A percentile compares a stretch with the other conserved stretches of the same genome.
Evolutionary conservation across 2,797 vertebrate species (phyloP).

Genomic region (Podarcis lilfordi): DNA sequence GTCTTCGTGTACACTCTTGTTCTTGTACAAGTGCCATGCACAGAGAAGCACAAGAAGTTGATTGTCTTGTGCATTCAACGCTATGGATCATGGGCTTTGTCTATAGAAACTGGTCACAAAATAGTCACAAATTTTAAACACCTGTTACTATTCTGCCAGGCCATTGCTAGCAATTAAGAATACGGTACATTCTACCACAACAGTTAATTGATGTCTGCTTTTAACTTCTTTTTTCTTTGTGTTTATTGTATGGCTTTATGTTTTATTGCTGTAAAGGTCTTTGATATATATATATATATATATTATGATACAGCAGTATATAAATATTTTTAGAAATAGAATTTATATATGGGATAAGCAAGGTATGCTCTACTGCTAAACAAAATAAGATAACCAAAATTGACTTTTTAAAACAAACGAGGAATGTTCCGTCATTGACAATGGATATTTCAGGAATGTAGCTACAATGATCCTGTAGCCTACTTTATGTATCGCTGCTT

Average conservation of each 20-base stretch:
- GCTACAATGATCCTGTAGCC: not conserved
- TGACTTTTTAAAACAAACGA: not conserved
- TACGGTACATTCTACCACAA: too few species aligned
- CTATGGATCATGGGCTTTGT: not conserved
- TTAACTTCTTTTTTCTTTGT: too few species aligned
- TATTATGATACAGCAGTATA: too few species aligned
- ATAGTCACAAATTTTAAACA: not conserved
- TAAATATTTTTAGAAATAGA: too few species aligned
- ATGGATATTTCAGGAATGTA: not conserved
- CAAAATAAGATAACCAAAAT: not conserved
- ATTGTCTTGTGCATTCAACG: not conserved
- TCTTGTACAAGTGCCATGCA: not conserved
- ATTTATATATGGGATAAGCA: not conserved
- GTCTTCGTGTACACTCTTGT: not conserved
- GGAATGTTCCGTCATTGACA: not conserved
- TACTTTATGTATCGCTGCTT: constrained; percentile 30
- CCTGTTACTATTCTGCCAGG: too few species aligned
- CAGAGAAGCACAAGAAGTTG: not conserved
- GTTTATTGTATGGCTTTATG: too few species aligned
- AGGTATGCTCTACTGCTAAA: not conserved
- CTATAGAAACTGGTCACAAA: not conserved
- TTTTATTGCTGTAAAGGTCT: too few species aligned
- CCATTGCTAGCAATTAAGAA: too few species aligned
- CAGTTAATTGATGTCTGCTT: too few species aligned
- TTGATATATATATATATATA: too few species aligned